A percentile compares a stretch with the other conserved stretches of the same genome.
Conservation (phyloP, 2,888 invertebrate species). For the Apoda limacodes region DNA sequence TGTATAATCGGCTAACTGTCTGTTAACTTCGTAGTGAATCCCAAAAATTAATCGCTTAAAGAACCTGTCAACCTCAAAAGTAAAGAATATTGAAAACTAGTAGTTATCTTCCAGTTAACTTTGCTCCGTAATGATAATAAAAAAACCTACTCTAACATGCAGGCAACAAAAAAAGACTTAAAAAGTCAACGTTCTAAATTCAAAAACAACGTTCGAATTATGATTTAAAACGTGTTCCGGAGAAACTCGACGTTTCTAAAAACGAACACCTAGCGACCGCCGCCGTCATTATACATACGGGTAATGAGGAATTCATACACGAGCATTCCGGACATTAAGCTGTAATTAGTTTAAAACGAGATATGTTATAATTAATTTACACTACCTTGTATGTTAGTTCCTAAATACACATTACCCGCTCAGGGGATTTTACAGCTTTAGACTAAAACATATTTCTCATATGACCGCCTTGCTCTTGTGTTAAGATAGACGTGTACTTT, state of each 20-base stretch:
- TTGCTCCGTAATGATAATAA: slow-evolving; percentile 14
- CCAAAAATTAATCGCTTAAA: slow-evolving; percentile 27
- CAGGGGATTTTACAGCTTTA: too few relatives aligned
- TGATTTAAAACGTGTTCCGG: slow-evolving; percentile 70
- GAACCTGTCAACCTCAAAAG: slow-evolving; percentile 27
- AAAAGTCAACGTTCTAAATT: slow-evolving; percentile 64
- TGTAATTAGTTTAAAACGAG: too few relatives aligned
- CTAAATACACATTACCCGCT: slow-evolving; percentile 5
- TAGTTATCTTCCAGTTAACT: slow-evolving; percentile 27
- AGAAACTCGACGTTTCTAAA: slow-evolving; percentile 66
- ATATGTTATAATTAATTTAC: too few relatives aligned
- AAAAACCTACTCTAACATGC: slow-evolving; percentile 13
- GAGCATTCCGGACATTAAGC: slow-evolving; percentile 37
- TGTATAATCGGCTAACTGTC: slow-evolving; percentile 32
- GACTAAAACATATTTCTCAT: too few relatives aligned
- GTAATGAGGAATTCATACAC: slow-evolving; percentile 50
- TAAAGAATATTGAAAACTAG: slow-evolving; percentile 27
- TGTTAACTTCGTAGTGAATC: slow-evolving; percentile 24
- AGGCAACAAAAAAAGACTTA: slow-evolving; percentile 31
- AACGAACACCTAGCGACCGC: slow-evolving; percentile 54
- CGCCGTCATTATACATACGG: slow-evolving; percentile 55
- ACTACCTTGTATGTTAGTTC: too few relatives aligned
- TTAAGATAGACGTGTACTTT: slow-evolving; percentile 63
- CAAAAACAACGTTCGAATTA: slow-evolving; percentile 64
- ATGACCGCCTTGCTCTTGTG: slow-evolving; percentile 51